These are phyloP conservation scores for Epinephelus fuscoguttatus DNA, from an alignment of 2,113 vertebrate species.

Conservation along the genomic window DNA sequence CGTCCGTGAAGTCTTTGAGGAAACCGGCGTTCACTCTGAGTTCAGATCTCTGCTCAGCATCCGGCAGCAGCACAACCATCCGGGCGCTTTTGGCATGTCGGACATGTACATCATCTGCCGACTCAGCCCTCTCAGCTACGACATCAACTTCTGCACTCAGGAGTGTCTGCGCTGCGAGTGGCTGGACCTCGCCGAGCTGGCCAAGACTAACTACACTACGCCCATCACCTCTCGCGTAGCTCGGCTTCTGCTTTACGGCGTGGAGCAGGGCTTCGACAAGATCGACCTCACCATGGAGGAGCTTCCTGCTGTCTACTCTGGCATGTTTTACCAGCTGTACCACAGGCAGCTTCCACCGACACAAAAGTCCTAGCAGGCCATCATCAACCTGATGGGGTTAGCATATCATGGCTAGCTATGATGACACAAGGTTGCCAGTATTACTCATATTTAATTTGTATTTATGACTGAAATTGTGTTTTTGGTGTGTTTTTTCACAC, in stretches of 20 bases:
- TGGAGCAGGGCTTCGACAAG: conserved; percentile 87
- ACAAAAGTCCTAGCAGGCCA: not conserved
- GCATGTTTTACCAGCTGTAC: conserved; percentile 92
- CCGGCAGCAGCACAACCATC: conserved; percentile 92
- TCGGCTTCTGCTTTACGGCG: conserved; percentile 88
- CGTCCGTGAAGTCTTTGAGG: conserved; percentile 95
- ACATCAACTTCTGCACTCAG: conserved; percentile 90
- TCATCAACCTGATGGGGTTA: not conserved
- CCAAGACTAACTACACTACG: conserved; percentile 78
- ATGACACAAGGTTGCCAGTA: not conserved
- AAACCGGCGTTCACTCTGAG: conserved; percentile 92
- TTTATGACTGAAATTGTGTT: conserved; percentile 35
- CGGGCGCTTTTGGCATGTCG: conserved; percentile 92
- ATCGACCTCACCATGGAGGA: conserved; percentile 90
- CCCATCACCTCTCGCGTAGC: conserved; percentile 91
- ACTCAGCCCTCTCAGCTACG: conserved; percentile 87
- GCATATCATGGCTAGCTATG: not conserved
- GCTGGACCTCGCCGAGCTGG: conserved; percentile 88
- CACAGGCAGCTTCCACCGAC: conserved; percentile 86
- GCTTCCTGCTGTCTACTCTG: conserved; percentile 88
- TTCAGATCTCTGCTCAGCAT: conserved; percentile 94
- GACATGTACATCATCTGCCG: conserved; percentile 96
- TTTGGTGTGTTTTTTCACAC: conserved; percentile 21
- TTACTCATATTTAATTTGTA: conserved; percentile 41
- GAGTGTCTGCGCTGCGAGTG: conserved; percentile 94